phyloP scores from a whole-genome alignment of 2,797 vertebrate species.

The Tamandua tetradactyla region DNA sequence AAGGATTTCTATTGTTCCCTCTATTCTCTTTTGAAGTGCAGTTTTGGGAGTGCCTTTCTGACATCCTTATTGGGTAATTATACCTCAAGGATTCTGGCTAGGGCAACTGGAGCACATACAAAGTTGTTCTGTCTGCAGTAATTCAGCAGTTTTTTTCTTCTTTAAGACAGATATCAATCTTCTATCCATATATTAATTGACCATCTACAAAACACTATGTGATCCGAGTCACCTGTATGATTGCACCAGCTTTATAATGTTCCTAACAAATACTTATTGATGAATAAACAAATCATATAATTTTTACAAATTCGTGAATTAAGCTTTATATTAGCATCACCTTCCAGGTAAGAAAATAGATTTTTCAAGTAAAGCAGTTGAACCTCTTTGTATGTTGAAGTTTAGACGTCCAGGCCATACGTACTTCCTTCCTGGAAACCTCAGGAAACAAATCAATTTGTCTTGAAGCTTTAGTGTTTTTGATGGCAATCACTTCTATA shows the following conservation, averaged over 20 bases:
- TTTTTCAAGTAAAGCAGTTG: not conserved
- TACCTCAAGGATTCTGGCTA: not conserved
- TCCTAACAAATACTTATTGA: not conserved
- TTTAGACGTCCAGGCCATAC: not conserved
- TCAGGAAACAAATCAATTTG: not conserved
- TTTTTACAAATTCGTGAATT: not conserved
- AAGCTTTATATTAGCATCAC: not conserved
- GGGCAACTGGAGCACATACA: not conserved
- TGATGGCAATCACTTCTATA: not conserved
- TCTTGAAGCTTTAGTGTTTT: not conserved
- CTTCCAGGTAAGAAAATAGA: not conserved
- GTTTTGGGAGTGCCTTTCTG: not conserved
- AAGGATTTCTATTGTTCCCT: not conserved
- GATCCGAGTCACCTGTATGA: not conserved
- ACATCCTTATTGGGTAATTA: not conserved
- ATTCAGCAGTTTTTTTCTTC: not conserved
- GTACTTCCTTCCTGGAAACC: not conserved
- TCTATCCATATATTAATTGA: not conserved
- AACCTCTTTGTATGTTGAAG: not conserved
- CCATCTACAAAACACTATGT: not conserved
- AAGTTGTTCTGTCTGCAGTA: not conserved
- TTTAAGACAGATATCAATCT: not conserved
- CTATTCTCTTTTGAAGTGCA: not conserved
- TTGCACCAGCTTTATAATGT: not conserved
- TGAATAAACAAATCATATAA: not conserved